Conservation (phyloP, 1,140 invertebrate species). For the Hirudo medicinalis region DNA sequence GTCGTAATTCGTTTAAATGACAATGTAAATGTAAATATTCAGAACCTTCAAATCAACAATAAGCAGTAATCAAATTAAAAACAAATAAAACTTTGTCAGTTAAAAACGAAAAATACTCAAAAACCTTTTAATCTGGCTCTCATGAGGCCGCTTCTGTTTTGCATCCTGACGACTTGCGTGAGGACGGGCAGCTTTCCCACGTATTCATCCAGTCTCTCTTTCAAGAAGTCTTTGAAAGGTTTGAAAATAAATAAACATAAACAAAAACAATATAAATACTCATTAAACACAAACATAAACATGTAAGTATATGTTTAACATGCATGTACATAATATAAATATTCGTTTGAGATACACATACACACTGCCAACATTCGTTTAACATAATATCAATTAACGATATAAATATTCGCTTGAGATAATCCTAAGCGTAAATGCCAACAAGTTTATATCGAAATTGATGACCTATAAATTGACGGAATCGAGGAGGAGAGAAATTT, state of each 20-base stretch:
- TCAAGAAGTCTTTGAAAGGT: conserved; percentile 62
- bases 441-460: not conserved
- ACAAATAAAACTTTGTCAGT: not conserved
- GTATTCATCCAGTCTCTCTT: conserved; percentile 75
- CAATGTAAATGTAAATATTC: too few relatives aligned
- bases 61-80: not conserved
- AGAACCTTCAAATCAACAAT: not conserved
- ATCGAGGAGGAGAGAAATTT: too few relatives aligned
- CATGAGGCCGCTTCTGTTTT: conserved; percentile 80
- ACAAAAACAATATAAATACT: not conserved
- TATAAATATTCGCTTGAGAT: too few relatives aligned
- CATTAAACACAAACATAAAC: not conserved
- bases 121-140: conserved; percentile 70
- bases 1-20: too few relatives aligned
- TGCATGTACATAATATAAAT: too few relatives aligned
- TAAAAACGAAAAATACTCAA: too few relatives aligned
- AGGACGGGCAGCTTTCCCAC: conserved; percentile 67
- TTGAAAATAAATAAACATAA: not conserved
- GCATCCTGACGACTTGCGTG: conserved; percentile 62
- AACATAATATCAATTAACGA: not conserved
- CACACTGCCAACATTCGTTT: too few relatives aligned
- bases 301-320: too few relatives aligned
- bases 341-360: too few relatives aligned
- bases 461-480: not conserved
- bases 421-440: too few relatives aligned